Evolutionary conservation across 2,113 vertebrate species (phyloP).

Genomic region (Muntiacus muntjak): DNA sequence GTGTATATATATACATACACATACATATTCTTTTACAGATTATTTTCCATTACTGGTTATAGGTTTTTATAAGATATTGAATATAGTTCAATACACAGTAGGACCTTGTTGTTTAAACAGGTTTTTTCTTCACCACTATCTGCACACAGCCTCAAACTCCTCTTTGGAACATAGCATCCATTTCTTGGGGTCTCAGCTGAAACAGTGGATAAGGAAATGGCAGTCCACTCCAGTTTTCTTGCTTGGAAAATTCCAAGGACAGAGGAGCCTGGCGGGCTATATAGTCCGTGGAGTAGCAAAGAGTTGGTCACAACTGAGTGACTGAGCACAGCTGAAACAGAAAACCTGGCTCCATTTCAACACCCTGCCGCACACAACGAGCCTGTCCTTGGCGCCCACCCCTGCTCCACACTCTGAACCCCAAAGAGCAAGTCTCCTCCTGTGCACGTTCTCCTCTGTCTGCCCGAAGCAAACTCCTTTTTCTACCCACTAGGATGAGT

Average conservation of each 20-base stretch:
- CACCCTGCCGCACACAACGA: fast-evolving
- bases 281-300: background rate
- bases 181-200: background rate
- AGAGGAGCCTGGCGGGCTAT: background rate
- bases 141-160: fast-evolving
- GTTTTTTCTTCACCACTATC: too few species aligned
- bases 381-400: fast-evolving
- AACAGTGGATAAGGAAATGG: background rate
- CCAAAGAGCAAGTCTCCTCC: fast-evolving
- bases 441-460: too few species aligned
- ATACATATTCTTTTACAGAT: background rate
- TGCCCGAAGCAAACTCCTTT: fast-evolving
- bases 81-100: background rate
- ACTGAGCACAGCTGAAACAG: background rate
- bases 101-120: background rate
- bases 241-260: background rate
- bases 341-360: background rate
- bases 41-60: background rate
- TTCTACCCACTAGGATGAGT: fast-evolving
- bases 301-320: background rate
- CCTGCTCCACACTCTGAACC: fast-evolving
- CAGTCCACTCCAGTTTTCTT: background rate
- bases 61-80: background rate
- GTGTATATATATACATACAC: background rate
- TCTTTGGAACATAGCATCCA: background rate